Base-by-base conservation (phyloP, 2,113 vertebrate species). In the Trichomycterus rosablanca region DNA sequence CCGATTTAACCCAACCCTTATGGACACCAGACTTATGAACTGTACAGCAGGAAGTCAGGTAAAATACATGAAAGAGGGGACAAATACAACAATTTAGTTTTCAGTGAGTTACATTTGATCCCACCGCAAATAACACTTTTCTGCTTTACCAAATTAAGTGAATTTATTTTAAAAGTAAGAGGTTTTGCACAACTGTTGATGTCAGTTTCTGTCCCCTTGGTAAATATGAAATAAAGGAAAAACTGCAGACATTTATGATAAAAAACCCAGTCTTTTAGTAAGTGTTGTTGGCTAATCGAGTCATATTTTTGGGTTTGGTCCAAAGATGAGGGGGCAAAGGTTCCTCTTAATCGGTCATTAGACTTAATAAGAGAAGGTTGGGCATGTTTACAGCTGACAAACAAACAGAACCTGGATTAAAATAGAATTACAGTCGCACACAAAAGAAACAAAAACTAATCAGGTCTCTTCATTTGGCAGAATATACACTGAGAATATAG, bases 1-100 rank as follows among this genome's bases (percentile, higher is more conserved):
- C 80, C 72, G 72, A 28, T 60, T 75, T 63, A 73, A 74, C 73
- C 63, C 68, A 73, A 73, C 43, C 26, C 67, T 66, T 65, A 61
- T 70, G 53, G 48, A 69, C 59, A 68, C 40, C 74, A 52, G 57
- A 52, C 43, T 7, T 35, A 16, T 50, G 49, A 50, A 60, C 32
- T 16, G 24, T 28, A 54, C 34, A 46, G 46, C 54, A 39, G 26
- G 26, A 69, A 15, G 43, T 39, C 32, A 54, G 11, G 37, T 11
- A n/a, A 22, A 54, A 15, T 8, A 19, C 5, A 12, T 23, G 20
- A 23, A 2, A 7, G 12, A 15, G 11, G 22, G 51, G 40, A 54
- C 8, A 7, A 24, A n/a, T n/a, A n/a, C n/a, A n/a, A n/a, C n/a
- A n/a, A n/a, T n/a, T n/a, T n/a, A n/a, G n/a, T 39, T 16, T 48